Evolutionary conservation across 2,113 vertebrate species (phyloP), one percentile per base, ranked within the genome.

Genomic region (Semnornis frantzii): DNA sequence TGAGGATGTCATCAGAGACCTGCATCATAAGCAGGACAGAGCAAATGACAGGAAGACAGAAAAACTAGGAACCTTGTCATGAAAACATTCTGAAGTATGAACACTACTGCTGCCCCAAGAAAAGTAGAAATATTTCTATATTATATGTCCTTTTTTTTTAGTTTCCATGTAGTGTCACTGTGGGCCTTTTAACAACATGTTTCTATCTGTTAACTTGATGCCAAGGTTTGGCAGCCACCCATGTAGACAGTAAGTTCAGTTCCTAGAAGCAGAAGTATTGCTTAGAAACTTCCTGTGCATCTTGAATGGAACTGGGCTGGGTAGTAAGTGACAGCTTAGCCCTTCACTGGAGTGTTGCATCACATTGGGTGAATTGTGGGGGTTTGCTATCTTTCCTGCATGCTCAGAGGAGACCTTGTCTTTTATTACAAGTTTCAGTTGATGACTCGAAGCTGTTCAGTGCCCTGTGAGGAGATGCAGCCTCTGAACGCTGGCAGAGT

Each of bases 401-500:
- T 9, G 57, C 65, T 73, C 3, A 0, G 8, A 50, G 25, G 21
- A 69, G 88, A 48, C 21, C 58, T 59, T 28, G 21, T 5, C 23
- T 90, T 88, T 75, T 52, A 31, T n/a, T 28, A 58, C 46, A 68
- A 85, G 31, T 78, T 90, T 44, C 30, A 44, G 15, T 10, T 33
- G 46, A 12, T 34, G 31, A 68, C 7, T 73, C 37, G 34, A 60
- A 55, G 10, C 27, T 59, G 10, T 50, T 59, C 55, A 69, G n/a
- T 1, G 3, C n/a, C 6, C 16, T 70, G 46, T 0, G 11, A 68
- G 25, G 6, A 64, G 21, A 12, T 1, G 0, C 1, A 0, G 46
- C 10, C 28, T 71, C 23, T 80, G 68, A 48, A n/a, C 33, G 14
- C 12, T 21, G 39, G 25, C 4, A 58, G 42, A 90, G 8, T 25